Evolutionary conservation across 2,113 vertebrate genomes (phyloP).

Genomic region (Syngnathus floridae): DNA sequence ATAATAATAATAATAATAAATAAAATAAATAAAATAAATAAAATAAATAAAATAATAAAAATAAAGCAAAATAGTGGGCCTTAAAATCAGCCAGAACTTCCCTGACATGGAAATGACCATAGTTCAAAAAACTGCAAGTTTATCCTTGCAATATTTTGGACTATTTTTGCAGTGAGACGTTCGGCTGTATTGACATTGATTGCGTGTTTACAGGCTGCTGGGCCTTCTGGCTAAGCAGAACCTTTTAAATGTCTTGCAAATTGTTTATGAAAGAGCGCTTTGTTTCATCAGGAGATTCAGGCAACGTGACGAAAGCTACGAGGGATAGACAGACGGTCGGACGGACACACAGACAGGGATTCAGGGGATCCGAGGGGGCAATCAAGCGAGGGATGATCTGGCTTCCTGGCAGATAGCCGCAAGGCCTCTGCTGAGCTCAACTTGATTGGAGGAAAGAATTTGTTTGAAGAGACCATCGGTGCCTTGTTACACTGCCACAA

Average conservation of each 20-base stretch:
- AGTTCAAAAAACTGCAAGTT: not conserved
- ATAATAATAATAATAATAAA: too few relatives aligned
- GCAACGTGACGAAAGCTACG: conserved; percentile 3
- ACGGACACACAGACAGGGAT: not conserved
- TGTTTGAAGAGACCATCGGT: conserved; percentile 69
- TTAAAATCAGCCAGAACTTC: too few relatives aligned
- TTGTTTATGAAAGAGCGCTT: conserved; percentile 1
- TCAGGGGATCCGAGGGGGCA: conserved; percentile 28
- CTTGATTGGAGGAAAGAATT: conserved; percentile 69
- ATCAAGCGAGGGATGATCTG: conserved; percentile 63
- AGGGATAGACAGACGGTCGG: not conserved
- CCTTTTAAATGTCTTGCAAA: not conserved
- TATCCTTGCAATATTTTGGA: not conserved
- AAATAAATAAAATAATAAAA: too few relatives aligned
- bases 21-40: too few relatives aligned
- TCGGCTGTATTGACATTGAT: not conserved
- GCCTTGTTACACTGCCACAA: conserved; percentile 47
- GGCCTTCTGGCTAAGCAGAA: not conserved
- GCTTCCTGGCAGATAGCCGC: conserved; percentile 65
- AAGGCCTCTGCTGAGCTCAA: conserved; percentile 57
- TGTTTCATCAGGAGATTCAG: not conserved
- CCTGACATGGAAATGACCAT: not conserved
- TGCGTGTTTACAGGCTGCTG: not conserved
- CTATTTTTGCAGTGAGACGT: not conserved
- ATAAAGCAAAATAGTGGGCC: too few relatives aligned